Percentiles rank a stretch among this genome's conserved stretches.
Conservation (phyloP, 2,113 vertebrate genomes). For the Pseudois nayaur region DNA sequence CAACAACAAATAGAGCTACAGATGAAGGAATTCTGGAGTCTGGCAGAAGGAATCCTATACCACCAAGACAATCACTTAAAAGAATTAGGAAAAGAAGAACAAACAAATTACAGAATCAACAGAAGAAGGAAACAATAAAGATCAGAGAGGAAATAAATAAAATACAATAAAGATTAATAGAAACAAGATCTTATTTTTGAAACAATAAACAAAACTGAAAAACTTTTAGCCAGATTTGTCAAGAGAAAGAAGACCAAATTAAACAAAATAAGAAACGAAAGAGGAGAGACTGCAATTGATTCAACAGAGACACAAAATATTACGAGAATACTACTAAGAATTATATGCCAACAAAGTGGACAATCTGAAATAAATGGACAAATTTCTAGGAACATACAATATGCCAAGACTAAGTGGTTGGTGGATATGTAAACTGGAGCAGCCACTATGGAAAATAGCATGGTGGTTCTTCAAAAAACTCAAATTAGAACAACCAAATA, state of each 20-base stretch:
- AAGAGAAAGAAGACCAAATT: not conserved
- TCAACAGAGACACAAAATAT: not conserved
- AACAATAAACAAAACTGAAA: not conserved
- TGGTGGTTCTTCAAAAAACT: not conserved
- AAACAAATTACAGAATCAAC: not conserved
- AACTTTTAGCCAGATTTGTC: not conserved
- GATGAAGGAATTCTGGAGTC: not conserved
- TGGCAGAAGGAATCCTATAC: not conserved
- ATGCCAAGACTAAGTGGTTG: not conserved
- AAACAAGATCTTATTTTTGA: not conserved
- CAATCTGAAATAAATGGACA: not conserved
- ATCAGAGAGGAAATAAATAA: not conserved
- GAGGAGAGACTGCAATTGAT: not conserved
- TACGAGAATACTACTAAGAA: not conserved
- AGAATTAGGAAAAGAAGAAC: not conserved
- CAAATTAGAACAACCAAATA: not conserved
- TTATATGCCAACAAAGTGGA: not conserved
- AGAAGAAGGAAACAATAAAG: not conserved
- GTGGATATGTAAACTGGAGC: not conserved
- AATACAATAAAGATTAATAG: not conserved
- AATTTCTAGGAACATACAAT: not conserved
- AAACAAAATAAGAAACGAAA: not conserved
- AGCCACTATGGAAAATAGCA: not conserved
- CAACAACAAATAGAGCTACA: not conserved
- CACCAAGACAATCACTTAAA: not conserved